Evolutionary conservation across 2,888 invertebrate genomes (phyloP), one percentile per base, ranked within the genome.

Genomic region (Folsomia manolachei): DNA sequence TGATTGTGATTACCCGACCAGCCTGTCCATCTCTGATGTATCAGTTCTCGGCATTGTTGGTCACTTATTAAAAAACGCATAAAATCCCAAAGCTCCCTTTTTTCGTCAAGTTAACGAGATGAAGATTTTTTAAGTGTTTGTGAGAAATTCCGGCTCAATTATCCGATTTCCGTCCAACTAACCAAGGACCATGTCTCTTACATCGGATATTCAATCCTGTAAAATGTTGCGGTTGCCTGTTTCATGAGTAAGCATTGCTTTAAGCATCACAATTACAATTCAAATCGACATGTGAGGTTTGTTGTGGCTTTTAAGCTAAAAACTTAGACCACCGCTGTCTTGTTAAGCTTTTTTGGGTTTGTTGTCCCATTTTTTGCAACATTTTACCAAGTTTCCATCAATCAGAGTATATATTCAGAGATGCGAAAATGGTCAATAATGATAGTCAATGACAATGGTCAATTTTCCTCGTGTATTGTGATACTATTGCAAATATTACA

Each of bases 131-230:
- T 66, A 52, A 52, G 9, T 19, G 52, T 39, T 66, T 66, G 66
- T 19, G 4, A 39, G 39, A 4, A 66, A 66, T 66, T 66, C 66
- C 66, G 66, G 51, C 51, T 66, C 66, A 66, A 66, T 66, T 66
- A 66, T 66, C 51, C 23, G 66, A 66, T 66, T 66, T 66, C 66
- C 66, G 51, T 66, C 66, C 52, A 63, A 21, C 7, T 14, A 9
- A 39, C 4, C 39, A 39, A 39, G 39, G 39, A 9, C 4, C n/a
- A n/a, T n/a, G n/a, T n/a, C n/a, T n/a, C n/a, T n/a, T 9, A 39
- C 39, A 39, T 39, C 39, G 4, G 14, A 39, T 14, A 39, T 39
- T 39, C 39, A 39, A 39, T 39, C 39, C 39, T 14, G 39, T 39
- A 39, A 39, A 39, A 39, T 39, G 39, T 39, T 39, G 39, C 14